phyloP scores from a whole-genome alignment of 2,888 invertebrate species.

The Drosophila affinis region DNA sequence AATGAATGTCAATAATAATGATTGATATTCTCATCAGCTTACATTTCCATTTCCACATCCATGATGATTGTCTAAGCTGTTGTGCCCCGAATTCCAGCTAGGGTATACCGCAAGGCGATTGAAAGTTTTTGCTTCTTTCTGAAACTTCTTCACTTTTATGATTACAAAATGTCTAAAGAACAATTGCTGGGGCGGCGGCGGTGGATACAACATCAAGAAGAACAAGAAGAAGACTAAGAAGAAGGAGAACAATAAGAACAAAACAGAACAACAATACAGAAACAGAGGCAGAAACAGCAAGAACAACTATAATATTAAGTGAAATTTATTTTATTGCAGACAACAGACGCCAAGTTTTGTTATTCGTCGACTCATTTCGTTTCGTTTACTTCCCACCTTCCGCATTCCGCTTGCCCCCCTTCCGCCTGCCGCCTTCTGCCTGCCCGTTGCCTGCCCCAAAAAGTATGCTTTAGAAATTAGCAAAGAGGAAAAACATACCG shows the following conservation, averaged over 20 bases:
- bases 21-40: too few species aligned
- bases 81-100: background rate
- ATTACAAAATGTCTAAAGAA: conserved; percentile 42
- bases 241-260: conserved; percentile 22
- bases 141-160: conserved; percentile 39
- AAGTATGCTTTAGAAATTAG: conserved; percentile 44
- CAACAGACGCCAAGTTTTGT: conserved; percentile 45
- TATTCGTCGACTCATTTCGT: conserved; percentile 20
- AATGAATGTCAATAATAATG: too few species aligned
- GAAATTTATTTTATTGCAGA: conserved; percentile 70
- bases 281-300: background rate
- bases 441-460: conserved; percentile 9
- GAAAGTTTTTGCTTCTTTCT: conserved; percentile 21
- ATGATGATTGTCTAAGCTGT: too few species aligned
- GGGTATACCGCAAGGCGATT: conserved; percentile 22
- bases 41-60: too few species aligned
- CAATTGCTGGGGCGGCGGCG: conserved; percentile 23
- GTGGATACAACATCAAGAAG: conserved; percentile 14
- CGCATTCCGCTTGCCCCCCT: background rate
- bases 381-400: conserved; percentile 15
- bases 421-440: too few species aligned
- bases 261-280: background rate
- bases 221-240: conserved; percentile 16
- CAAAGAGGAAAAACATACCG: conserved; percentile 30
- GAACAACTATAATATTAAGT: conserved; percentile 56